Percentiles rank a stretch among this genome's conserved stretches.
phyloP scores from a whole-genome alignment of 2,113 vertebrate species.

The Macquaria australasica region DNA sequence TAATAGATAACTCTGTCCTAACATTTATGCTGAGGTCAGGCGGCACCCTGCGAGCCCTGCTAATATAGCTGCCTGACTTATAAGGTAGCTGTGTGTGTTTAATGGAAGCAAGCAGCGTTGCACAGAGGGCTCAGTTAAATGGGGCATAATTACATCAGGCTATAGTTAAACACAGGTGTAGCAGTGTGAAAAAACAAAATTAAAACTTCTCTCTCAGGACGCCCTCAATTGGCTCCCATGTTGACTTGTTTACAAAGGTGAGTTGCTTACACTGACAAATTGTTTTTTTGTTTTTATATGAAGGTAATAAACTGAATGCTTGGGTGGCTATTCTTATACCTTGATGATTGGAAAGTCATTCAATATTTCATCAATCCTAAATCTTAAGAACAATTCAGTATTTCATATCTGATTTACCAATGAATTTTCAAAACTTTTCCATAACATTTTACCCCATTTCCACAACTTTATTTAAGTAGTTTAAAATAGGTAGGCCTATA shows the following conservation, averaged over 20 bases:
- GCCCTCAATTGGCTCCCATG: not conserved
- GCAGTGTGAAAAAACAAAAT: not conserved
- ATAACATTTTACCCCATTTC: too few relatives aligned
- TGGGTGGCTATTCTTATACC: not conserved
- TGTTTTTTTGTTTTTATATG: constrained; percentile 26
- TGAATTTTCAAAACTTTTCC: too few relatives aligned
- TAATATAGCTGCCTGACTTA: constrained; percentile 39
- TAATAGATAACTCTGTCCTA: constrained; percentile 42
- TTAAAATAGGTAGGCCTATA: too few relatives aligned
- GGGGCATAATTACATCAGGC: constrained; percentile 22
- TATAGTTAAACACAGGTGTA: constrained; percentile 21
- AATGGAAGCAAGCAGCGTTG: not conserved
- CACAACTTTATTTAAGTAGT: too few relatives aligned
- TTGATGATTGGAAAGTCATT: not conserved
- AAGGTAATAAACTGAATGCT: constrained; percentile 14
- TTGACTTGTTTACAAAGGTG: constrained; percentile 26
- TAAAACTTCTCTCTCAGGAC: not conserved
- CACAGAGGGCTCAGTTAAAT: constrained; percentile 17
- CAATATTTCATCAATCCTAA: not conserved
- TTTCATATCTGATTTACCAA: not conserved
- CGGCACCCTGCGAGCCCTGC: not conserved
- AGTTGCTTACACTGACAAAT: not conserved
- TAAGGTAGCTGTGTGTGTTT: constrained; percentile 28
- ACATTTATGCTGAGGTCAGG: constrained; percentile 54
- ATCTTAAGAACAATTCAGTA: not conserved